A percentile compares a stretch with the other conserved stretches of the same genome.
Evolutionary conservation across 2,797 vertebrate species (phyloP).

Genomic region (Sternarchorhynchus goeldii): DNA sequence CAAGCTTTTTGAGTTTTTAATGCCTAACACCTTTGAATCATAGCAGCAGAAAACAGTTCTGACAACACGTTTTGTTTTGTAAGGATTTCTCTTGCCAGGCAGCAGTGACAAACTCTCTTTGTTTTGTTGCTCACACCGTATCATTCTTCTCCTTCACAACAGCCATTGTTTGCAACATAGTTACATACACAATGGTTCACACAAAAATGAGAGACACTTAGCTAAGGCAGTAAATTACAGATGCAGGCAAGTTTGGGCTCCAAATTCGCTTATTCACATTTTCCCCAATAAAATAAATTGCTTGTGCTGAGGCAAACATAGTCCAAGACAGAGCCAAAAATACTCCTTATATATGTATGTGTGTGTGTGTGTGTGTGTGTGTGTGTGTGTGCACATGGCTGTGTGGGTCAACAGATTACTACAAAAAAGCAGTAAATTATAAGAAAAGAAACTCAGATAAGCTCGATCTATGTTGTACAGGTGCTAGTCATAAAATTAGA

Average conservation of each 20-base stretch:
- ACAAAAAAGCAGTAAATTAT: too few species aligned
- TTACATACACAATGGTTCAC: slow-evolving; percentile 76
- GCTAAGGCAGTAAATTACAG: slow-evolving; percentile 75
- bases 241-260: slow-evolving; percentile 71
- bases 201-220: slow-evolving; percentile 76
- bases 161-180: slow-evolving; percentile 77
- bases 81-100: slow-evolving; percentile 65
- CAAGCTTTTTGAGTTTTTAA: slow-evolving; percentile 49
- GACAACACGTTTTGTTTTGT: slow-evolving; percentile 65
- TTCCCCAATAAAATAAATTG: slow-evolving; percentile 71
- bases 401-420: too few species aligned
- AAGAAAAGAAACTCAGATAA: too few species aligned
- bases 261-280: slow-evolving; percentile 79
- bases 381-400: slow-evolving; percentile 38
- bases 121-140: slow-evolving; percentile 77
- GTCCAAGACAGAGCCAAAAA: not conserved
- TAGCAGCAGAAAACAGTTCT: slow-evolving; percentile 72
- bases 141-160: slow-evolving; percentile 74
- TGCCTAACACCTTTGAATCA: slow-evolving; percentile 67
- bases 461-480: too few species aligned
- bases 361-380: not conserved
- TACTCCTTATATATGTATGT: not conserved
- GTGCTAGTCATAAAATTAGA: too few species aligned
- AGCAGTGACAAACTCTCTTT: slow-evolving; percentile 69
- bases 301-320: slow-evolving; percentile 76